Percentiles rank a stretch among this genome's conserved stretches.
Evolutionary conservation across 1,140 invertebrate genomes (phyloP).

Genomic region (Holcopasites calliopsidis): DNA sequence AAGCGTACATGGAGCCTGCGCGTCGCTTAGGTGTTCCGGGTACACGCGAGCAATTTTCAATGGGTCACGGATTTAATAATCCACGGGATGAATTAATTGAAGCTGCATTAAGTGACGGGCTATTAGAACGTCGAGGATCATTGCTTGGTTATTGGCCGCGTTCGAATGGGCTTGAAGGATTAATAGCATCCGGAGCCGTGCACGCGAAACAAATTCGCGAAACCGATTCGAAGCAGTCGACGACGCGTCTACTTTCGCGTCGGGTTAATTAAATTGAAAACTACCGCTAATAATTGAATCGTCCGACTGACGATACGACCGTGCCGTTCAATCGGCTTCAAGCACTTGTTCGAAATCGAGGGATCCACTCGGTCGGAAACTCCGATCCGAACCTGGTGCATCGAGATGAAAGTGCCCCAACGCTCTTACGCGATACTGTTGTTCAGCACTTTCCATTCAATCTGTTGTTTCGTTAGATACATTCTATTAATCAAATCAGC

Average conservation of each 20-base stretch:
- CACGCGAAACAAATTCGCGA: conserved; percentile 12
- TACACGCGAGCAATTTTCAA: neutral
- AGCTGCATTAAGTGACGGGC: conserved; percentile 1
- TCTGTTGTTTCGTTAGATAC: no score
- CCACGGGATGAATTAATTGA: neutral
- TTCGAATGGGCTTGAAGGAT: neutral
- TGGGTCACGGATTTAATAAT: conserved; percentile 9
- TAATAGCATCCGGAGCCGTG: neutral
- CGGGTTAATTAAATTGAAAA: conserved; percentile 20
- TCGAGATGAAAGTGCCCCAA: neutral
- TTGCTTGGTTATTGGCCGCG: conserved; percentile 11
- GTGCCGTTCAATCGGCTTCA: neutral
- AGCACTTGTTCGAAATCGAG: conserved; percentile 2
- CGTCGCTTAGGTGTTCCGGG: neutral
- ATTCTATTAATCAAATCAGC: no score
- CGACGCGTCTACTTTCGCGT: neutral
- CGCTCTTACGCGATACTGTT: no score
- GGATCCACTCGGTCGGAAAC: neutral
- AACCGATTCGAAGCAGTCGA: neutral
- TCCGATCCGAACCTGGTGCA: neutral
- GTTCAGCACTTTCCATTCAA: no score
- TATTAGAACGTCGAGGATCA: conserved; percentile 22
- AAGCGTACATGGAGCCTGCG: neutral
- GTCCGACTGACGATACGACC: neutral
- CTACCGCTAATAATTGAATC: conserved; percentile 12